A percentile compares a stretch with the other conserved stretches of the same genome.
phyloP scores from a whole-genome alignment of 2,888 invertebrate species.

The Protula sp. region DNA sequence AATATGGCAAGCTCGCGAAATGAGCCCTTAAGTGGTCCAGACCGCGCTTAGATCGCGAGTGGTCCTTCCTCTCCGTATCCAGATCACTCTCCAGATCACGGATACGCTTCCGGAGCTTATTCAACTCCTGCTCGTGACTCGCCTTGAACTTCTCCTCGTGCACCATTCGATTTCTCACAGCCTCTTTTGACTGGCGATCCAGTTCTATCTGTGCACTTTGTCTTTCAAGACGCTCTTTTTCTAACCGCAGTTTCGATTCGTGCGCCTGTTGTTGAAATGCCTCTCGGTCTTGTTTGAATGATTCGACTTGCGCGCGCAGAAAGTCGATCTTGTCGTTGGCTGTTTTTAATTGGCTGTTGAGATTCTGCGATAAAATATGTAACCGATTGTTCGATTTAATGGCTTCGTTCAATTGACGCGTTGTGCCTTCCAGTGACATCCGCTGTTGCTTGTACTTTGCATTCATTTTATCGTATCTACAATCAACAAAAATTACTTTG shows the following conservation, averaged over 20 bases:
- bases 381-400: background rate
- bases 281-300: background rate
- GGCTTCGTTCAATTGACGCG: too few relatives aligned
- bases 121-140: background rate
- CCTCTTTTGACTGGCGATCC: background rate
- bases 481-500: too few relatives aligned
- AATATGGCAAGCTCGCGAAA: background rate
- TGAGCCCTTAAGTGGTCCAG: background rate
- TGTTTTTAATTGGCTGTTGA: background rate
- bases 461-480: too few relatives aligned
- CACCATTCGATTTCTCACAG: background rate
- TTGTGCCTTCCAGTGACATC: too few relatives aligned
- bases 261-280: background rate
- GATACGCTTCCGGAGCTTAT: background rate
- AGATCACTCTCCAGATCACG: background rate
- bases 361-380: background rate
- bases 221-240: background rate
- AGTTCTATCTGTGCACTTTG: background rate
- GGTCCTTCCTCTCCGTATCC: background rate
- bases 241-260: background rate
- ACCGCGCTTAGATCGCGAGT: background rate
- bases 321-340: background rate
- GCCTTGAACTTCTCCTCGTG: background rate
- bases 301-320: background rate
- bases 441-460: too few relatives aligned